These are phyloP conservation scores for Drosophila yakuba DNA, from an alignment of 1,140 invertebrate species.

Conservation along the genomic window DNA sequence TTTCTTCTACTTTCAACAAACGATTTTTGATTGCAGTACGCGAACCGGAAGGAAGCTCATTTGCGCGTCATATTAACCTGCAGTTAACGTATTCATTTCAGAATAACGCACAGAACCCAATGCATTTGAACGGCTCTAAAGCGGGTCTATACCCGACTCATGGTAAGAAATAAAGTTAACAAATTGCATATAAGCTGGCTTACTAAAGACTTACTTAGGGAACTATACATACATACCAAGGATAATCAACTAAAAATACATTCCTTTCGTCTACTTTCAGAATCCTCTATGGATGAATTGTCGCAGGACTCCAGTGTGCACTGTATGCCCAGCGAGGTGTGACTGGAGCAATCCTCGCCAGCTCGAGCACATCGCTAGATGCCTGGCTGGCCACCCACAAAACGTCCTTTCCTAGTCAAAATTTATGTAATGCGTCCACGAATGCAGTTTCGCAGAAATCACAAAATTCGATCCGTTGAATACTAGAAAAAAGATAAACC, in stretches of 20 bases:
- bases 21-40: slow-evolving; percentile 84
- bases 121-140: slow-evolving; percentile 86
- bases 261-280: slow-evolving; percentile 84
- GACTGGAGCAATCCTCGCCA: slow-evolving; percentile 80
- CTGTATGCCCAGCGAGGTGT: slow-evolving; percentile 91
- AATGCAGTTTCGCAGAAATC: slow-evolving; percentile 7
- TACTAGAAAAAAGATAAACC: not conserved
- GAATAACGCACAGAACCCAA: slow-evolving; percentile 89
- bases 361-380: slow-evolving; percentile 70
- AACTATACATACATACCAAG: slow-evolving; percentile 21
- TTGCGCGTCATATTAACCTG: slow-evolving; percentile 92
- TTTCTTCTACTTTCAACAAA: slow-evolving; percentile 65
- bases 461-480: slow-evolving; percentile 26
- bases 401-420: slow-evolving; percentile 84
- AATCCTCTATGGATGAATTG: slow-evolving; percentile 92
- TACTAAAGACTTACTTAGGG: too few species aligned
- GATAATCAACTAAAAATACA: not conserved
- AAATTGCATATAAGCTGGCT: too few species aligned
- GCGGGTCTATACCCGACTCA: slow-evolving; percentile 78
- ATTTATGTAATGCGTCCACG: slow-evolving; percentile 62
- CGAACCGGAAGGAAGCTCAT: slow-evolving; percentile 86
- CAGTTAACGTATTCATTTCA: slow-evolving; percentile 94
- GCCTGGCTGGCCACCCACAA: slow-evolving; percentile 16
- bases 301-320: slow-evolving; percentile 92
- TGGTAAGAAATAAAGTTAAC: slow-evolving; percentile 55